A percentile compares a stretch with the other conserved stretches of the same genome.
Evolutionary conservation across 2,113 vertebrate species (phyloP).

Genomic region (Corythornis vintsioides): DNA sequence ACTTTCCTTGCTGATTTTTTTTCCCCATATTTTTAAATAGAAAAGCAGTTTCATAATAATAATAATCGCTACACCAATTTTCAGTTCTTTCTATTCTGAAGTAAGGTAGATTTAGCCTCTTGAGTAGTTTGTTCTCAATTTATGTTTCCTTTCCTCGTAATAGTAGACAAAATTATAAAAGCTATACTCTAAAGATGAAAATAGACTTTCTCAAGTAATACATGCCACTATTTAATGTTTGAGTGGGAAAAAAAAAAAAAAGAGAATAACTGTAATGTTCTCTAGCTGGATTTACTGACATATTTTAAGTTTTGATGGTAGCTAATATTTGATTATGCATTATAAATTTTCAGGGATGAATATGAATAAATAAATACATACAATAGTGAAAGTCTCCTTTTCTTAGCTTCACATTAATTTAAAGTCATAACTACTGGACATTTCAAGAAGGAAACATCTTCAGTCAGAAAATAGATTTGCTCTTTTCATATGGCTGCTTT

Average conservation of each 20-base stretch:
- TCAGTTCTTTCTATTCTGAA: not conserved
- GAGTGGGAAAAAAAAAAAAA: not conserved
- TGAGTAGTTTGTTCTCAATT: not conserved
- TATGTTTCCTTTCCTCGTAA: not conserved
- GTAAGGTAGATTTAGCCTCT: not conserved
- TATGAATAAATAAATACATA: not conserved
- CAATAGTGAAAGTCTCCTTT: not conserved
- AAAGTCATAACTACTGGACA: not conserved
- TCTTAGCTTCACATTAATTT: conserved; percentile 3
- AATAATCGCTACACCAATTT: not conserved
- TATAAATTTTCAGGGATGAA: not conserved
- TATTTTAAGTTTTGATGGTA: not conserved
- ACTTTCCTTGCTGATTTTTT: not conserved
- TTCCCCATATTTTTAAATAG: not conserved
- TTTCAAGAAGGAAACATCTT: not conserved
- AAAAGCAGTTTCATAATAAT: not conserved
- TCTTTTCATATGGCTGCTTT: not conserved
- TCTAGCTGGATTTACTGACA: not conserved
- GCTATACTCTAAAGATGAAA: not conserved
- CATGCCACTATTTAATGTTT: not conserved
- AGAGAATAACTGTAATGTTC: not conserved
- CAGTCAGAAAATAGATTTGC: not conserved
- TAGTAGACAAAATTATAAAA: not conserved
- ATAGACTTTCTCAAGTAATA: not conserved
- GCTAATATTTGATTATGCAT: not conserved